Evolutionary conservation across 2,888 invertebrate genomes (phyloP).

Genomic region (Diloba caeruleocephala): DNA sequence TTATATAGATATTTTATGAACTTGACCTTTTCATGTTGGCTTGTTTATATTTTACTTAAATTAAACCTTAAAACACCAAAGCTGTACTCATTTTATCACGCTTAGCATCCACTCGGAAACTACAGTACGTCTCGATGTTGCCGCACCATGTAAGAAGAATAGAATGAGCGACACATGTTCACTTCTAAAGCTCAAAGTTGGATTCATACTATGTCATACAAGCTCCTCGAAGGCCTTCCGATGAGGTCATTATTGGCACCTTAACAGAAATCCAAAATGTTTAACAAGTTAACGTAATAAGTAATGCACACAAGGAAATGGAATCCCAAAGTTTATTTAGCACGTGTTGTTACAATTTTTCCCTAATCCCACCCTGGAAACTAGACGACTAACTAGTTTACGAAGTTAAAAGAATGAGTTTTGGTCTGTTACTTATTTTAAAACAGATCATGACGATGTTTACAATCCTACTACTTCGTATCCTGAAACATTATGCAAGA

Average conservation of each 20-base stretch:
- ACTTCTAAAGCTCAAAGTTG: not conserved
- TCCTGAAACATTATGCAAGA: no score
- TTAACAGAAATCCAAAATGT: slow-evolving; percentile 7
- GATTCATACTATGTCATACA: slow-evolving; percentile 2
- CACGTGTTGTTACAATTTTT: no score
- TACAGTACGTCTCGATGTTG: no score
- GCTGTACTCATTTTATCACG: slow-evolving; percentile 8
- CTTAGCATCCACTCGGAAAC: not conserved
- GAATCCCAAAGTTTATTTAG: not conserved
- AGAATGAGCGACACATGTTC: not conserved
- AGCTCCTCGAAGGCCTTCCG: slow-evolving; percentile 15
- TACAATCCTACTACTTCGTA: no score
- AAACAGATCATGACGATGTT: no score
- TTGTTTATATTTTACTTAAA: slow-evolving; percentile 21
- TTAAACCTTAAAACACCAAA: slow-evolving; percentile 24
- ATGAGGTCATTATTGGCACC: slow-evolving; percentile 18
- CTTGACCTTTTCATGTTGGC: slow-evolving; percentile 36
- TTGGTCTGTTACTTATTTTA: no score
- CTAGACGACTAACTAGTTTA: no score
- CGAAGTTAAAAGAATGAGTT: no score
- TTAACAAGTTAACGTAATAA: slow-evolving; percentile 3
- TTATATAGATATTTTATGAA: slow-evolving; percentile 19
- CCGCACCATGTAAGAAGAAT: not conserved
- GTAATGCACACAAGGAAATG: not conserved
- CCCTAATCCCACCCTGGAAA: no score